Evolutionary conservation across 2,888 invertebrate species (phyloP).

Genomic region (Sinhomidia bicolor): DNA sequence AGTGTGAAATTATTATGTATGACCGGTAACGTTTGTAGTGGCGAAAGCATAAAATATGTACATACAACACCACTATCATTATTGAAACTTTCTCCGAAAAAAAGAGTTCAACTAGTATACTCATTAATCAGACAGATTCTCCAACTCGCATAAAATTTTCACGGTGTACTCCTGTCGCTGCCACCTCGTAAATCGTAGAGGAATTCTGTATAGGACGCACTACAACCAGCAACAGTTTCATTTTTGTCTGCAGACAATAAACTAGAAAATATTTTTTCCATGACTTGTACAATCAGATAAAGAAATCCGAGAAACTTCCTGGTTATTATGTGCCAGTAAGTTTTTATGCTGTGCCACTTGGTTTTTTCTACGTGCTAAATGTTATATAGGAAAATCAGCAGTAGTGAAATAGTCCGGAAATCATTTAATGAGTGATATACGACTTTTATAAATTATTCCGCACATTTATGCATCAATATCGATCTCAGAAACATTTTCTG

Average conservation of each 20-base stretch:
- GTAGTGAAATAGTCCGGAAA: conserved; percentile 54
- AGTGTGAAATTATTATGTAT: background rate
- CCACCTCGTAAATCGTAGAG: background rate
- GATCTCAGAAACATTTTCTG: conserved; percentile 62
- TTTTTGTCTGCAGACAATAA: no score
- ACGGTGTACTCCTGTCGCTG: background rate
- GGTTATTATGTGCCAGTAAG: background rate
- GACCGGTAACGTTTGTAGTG: no score
- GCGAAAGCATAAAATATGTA: background rate
- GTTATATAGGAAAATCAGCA: background rate
- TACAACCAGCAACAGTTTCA: no score
- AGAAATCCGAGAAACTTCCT: background rate
- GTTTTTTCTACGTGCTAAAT: background rate
- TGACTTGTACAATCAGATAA: conserved; percentile 17
- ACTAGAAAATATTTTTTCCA: conserved; percentile 6
- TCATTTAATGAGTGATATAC: conserved; percentile 58
- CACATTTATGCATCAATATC: conserved; percentile 53
- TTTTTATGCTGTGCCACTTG: background rate
- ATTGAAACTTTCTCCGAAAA: no score
- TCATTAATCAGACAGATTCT: no score
- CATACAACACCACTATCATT: no score
- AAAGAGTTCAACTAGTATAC: no score
- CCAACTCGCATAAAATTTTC: background rate
- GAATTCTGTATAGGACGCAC: no score
- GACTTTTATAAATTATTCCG: conserved; percentile 48